These are phyloP conservation scores for Drosophila mayaguana DNA, from an alignment of 2,888 invertebrate species.

Conservation along the genomic window DNA sequence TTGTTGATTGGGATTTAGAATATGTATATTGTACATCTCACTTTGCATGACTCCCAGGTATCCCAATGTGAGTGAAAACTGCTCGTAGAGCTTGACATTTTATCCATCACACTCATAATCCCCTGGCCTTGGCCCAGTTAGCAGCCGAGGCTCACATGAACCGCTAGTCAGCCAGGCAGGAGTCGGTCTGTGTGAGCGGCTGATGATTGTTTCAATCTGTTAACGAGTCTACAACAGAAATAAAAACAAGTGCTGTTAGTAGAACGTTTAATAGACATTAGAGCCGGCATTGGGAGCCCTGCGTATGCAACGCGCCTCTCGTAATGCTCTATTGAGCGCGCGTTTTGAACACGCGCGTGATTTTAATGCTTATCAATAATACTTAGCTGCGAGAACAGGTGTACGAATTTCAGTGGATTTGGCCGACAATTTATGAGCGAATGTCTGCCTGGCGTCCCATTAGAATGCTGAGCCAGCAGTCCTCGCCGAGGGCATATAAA, in stretches of 20 bases:
- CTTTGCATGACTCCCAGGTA: not conserved
- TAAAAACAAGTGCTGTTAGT: not conserved
- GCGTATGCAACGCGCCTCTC: slow-evolving; percentile 51
- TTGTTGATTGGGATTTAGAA: too few species aligned
- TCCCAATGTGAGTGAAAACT: slow-evolving; percentile 21
- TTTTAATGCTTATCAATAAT: slow-evolving; percentile 77
- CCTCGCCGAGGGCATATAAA: slow-evolving; percentile 53
- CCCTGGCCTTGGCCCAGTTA: slow-evolving; percentile 2
- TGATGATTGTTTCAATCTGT: slow-evolving; percentile 14
- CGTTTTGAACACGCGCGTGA: slow-evolving; percentile 73
- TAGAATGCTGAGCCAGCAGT: slow-evolving; percentile 30
- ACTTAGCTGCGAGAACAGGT: slow-evolving; percentile 64
- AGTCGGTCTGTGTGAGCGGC: not conserved
- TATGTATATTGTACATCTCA: too few species aligned
- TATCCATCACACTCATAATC: slow-evolving; percentile 21
- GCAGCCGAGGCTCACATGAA: not conserved
- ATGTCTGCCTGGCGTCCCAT: slow-evolving; percentile 19
- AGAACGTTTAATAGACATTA: slow-evolving; percentile 41
- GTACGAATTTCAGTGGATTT: slow-evolving; percentile 73
- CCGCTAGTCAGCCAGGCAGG: not conserved
- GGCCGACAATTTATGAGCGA: slow-evolving; percentile 53
- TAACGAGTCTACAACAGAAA: slow-evolving; percentile 57
- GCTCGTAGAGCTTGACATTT: slow-evolving; percentile 40
- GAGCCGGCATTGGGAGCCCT: slow-evolving; percentile 21
- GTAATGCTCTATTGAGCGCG: slow-evolving; percentile 52